Percentiles rank a stretch among this genome's conserved stretches.
These are phyloP conservation scores for Phenganax subtilis DNA, from an alignment of 92 coral and sea anemone genomes.

Conservation along the genomic window DNA sequence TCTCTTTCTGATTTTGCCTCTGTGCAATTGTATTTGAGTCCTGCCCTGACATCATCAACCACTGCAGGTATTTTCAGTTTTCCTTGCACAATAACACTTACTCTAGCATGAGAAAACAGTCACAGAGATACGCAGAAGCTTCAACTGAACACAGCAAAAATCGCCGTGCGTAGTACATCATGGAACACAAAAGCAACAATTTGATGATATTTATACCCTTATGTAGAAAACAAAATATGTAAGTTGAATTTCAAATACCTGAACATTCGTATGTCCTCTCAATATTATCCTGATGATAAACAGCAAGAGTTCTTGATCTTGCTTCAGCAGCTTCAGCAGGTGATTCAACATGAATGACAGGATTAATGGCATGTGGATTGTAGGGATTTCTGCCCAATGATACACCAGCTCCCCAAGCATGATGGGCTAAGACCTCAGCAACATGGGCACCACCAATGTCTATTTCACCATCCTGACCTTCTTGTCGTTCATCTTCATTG, in stretches of 20 bases:
- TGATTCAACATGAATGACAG: constrained; percentile 57
- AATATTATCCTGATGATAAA: constrained; percentile 12
- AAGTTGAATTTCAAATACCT: neutral
- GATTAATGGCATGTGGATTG: constrained; percentile 69
- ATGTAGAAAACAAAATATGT: no score
- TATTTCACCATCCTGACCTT: constrained; percentile 9
- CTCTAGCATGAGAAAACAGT: no score
- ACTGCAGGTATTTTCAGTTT: no score
- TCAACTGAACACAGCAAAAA: no score
- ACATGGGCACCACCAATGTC: constrained; percentile 17
- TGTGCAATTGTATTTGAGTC: no score
- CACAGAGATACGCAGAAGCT: no score
- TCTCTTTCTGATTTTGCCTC: no score
- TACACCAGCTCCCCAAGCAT: constrained; percentile 75
- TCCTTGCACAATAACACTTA: no score
- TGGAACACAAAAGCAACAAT: no score
- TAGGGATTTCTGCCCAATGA: constrained; percentile 62
- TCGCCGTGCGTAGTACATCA: no score
- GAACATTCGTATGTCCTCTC: constrained; percentile 41
- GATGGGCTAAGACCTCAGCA: constrained; percentile 39
- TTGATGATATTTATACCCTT: no score
- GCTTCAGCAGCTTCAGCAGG: constrained; percentile 76
- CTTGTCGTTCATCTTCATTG: constrained; percentile 29
- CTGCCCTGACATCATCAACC: no score
- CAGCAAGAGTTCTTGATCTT: constrained; percentile 59